Evolutionary conservation across 2,113 vertebrate genomes (phyloP).

Genomic region (Marmota flaviventris): DNA sequence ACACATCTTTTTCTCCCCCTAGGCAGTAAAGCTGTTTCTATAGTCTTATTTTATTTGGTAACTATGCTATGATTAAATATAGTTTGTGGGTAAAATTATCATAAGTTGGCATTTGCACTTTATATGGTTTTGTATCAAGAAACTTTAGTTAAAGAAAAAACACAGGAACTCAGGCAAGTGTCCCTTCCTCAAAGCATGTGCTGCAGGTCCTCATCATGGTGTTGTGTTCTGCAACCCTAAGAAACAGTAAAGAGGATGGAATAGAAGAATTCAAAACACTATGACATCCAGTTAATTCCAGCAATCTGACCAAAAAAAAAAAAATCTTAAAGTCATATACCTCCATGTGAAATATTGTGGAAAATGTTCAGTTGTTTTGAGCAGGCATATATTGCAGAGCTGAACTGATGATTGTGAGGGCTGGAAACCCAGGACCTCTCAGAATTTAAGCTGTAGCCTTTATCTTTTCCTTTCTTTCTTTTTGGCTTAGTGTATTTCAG

Average conservation of each 20-base stretch:
- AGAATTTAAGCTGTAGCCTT: neutral
- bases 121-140: conserved; percentile 75
- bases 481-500: neutral
- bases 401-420: neutral
- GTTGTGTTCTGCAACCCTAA: neutral
- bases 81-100: conserved; percentile 78
- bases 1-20: neutral
- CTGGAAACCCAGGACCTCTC: neutral
- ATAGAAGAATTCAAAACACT: neutral
- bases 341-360: neutral
- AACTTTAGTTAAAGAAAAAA: conserved; percentile 79
- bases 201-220: neutral
- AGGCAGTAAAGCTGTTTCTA: conserved; percentile 66
- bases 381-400: neutral
- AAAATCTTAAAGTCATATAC: neutral
- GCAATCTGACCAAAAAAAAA: neutral
- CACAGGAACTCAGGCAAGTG: neutral
- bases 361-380: neutral
- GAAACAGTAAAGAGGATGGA: neutral
- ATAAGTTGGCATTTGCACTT: conserved; percentile 49
- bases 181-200: neutral
- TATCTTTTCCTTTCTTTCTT: neutral
- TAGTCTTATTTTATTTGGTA: conserved; percentile 77
- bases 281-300: neutral
- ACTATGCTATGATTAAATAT: conserved; percentile 67